Evolutionary conservation across 2,888 invertebrate genomes (phyloP).

Genomic region (Plutella xylostella): DNA sequence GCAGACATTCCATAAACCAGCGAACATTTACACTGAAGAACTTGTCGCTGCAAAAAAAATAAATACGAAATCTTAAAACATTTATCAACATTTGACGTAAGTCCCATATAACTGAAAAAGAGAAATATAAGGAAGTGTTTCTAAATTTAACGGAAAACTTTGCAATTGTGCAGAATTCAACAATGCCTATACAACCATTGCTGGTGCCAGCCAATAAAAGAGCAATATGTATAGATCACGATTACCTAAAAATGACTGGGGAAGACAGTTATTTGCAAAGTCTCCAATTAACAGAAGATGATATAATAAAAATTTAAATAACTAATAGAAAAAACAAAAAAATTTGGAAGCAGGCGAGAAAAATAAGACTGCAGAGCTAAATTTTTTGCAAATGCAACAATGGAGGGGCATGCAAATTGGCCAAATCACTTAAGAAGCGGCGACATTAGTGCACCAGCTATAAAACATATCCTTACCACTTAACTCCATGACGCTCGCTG

Average conservation of each 20-base stretch:
- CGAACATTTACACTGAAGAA: background rate
- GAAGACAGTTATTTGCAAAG: background rate
- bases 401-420: no score
- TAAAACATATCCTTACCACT: no score
- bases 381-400: no score
- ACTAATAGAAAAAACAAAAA: background rate
- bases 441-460: no score
- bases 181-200: conserved; percentile 2
- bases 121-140: background rate
- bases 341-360: no score
- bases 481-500: no score
- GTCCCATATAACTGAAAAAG: background rate
- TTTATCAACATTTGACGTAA: background rate
- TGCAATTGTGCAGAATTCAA: background rate
- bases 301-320: background rate
- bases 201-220: conserved; percentile 4
- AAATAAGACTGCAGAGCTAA: no score
- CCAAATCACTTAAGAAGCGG: no score
- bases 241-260: background rate
- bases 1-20: conserved; percentile 3
- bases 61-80: background rate
- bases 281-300: background rate
- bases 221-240: background rate
- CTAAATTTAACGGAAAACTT: background rate
- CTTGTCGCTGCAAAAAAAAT: background rate